phyloP scores from a whole-genome alignment of 2,888 invertebrate species.

The Junonia oenone region DNA sequence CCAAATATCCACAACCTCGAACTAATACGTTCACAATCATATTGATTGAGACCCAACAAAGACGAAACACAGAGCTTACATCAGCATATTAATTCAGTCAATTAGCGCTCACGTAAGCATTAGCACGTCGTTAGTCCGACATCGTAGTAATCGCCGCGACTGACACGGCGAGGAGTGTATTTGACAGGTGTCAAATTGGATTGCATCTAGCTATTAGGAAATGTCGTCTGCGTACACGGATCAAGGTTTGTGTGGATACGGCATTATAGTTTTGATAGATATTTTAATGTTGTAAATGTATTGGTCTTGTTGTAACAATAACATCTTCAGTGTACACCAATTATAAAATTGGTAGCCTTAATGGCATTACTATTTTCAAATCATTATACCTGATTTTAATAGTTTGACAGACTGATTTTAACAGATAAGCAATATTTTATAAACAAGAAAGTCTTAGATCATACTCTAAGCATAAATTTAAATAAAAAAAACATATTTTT shows the following conservation, averaged over 20 bases:
- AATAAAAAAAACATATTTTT: too few species aligned
- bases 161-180: slow-evolving; percentile 67
- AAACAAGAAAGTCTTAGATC: too few species aligned
- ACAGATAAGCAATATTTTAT: too few species aligned
- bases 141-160: slow-evolving; percentile 53
- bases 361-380: too few species aligned
- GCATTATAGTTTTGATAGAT: background rate
- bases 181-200: slow-evolving; percentile 77
- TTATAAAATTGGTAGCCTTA: too few species aligned
- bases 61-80: slow-evolving; percentile 44
- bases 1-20: too few species aligned
- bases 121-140: slow-evolving; percentile 65
- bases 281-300: background rate
- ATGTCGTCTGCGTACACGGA: slow-evolving; percentile 44
- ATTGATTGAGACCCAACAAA: slow-evolving; percentile 15
- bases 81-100: slow-evolving; percentile 51
- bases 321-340: too few species aligned
- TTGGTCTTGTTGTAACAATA: background rate
- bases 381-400: too few species aligned
- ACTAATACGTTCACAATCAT: background rate
- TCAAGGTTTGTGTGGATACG: slow-evolving; percentile 43
- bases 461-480: too few species aligned
- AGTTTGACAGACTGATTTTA: too few species aligned
- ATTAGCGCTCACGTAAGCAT: slow-evolving; percentile 42
- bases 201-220: slow-evolving; percentile 72